Evolutionary conservation across 2,797 vertebrate species (phyloP).

Genomic region (Eulemur mongoz): DNA sequence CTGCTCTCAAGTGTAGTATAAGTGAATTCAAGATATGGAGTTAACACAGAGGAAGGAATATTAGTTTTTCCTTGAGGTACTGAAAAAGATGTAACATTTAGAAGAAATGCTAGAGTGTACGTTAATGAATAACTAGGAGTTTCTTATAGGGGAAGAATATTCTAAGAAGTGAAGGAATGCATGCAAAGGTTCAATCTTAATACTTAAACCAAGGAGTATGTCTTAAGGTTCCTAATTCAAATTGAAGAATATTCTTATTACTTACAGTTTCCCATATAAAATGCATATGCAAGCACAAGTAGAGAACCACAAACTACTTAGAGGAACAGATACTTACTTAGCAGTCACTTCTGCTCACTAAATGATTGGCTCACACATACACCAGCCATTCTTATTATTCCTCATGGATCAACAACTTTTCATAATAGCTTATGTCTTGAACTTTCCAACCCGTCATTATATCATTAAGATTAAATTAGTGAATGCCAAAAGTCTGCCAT

Average conservation of each 20-base stretch:
- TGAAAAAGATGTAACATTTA: background rate
- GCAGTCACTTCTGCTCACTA: background rate
- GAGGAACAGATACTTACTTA: background rate
- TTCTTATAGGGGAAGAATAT: constrained; percentile 32
- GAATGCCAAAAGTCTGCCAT: background rate
- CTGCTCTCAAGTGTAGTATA: background rate
- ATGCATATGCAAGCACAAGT: background rate
- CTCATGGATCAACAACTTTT: background rate
- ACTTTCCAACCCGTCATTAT: background rate
- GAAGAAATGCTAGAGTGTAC: background rate
- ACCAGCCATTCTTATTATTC: background rate
- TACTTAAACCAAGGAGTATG: constrained; percentile 38
- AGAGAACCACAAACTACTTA: background rate
- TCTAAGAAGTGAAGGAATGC: background rate
- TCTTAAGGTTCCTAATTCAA: background rate
- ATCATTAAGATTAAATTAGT: background rate
- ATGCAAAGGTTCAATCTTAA: background rate
- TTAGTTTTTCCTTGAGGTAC: background rate
- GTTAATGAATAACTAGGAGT: background rate
- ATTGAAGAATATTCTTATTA: background rate
- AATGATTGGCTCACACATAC: background rate
- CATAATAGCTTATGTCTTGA: background rate
- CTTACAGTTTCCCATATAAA: background rate
- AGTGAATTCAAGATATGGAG: background rate
- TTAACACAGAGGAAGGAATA: constrained; percentile 26